Evolutionary conservation across 2,797 vertebrate species (phyloP), one percentile per base, ranked within the genome.

Genomic region (Clarias platycephalus): DNA sequence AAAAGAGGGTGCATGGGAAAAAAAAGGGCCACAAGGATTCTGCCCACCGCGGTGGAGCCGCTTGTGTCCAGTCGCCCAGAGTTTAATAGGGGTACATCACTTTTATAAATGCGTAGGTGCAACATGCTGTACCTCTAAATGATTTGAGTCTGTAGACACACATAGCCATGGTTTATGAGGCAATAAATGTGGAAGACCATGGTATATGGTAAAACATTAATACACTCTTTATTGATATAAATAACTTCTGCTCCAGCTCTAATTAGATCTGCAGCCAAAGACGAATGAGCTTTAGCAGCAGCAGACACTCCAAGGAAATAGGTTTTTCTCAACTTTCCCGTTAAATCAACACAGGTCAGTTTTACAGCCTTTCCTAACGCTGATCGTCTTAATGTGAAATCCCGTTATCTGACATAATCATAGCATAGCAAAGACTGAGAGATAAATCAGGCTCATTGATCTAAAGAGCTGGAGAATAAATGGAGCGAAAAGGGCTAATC

Each of bases 371-470:
- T 58, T 79, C 44, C 44, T 37, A 67, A 86, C 15, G 18, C 24
- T 12, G n/a, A 72, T 62, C 68, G 53, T 77, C 68, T 66, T 63
- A 75, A 82, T 77, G 37, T 77, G 80, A 60, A 72, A 71, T 82
- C 78, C 55, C 22, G 22, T 53, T 74, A 75, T 84, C 81, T 68
- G 84, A 53, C 76, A 81, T 78, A 78, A 83, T 85, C 81, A 85
- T 53, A 81, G 77, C 58, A 71, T 16, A 22, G 66, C 71, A 40
- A 89, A 88, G 78, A 91, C 86, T 90, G 90, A 89, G 89, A 88
- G 83, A 80, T 81, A 62, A 90, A 90, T 90, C 90, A 90, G 86
- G 89, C 83, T 82, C 87, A 74, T 85, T 72, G 84, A 88, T 88
- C 76, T 82, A 77, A 86, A 84, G 82, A 84, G 87, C 64, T 68